Conservation (phyloP, 2,113 vertebrate species). For the Thymallus thymallus region DNA sequence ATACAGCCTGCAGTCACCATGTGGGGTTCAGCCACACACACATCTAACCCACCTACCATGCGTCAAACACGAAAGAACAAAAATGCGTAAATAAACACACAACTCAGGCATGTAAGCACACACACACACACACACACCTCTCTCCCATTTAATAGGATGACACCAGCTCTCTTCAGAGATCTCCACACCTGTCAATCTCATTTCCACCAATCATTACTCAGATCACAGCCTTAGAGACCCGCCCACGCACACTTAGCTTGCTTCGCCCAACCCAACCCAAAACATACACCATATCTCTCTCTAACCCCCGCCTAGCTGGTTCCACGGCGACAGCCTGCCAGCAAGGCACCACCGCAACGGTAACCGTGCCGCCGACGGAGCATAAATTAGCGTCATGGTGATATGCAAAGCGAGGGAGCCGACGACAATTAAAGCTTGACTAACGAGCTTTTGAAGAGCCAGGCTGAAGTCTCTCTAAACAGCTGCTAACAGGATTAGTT, state of each 20-base stretch:
- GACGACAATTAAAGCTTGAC: constrained; percentile 78
- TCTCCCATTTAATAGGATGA: constrained; percentile 36
- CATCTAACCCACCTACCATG: not conserved
- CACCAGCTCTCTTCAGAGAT: constrained; percentile 38
- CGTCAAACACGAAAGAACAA: not conserved
- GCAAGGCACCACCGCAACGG: constrained; percentile 38
- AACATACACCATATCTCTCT: constrained; percentile 27
- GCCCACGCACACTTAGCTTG: constrained; percentile 31
- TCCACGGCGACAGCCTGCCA: constrained; percentile 56
- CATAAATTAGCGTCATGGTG: constrained; percentile 74
- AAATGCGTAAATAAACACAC: not conserved
- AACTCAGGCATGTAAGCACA: not conserved
- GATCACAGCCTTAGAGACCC: constrained; percentile 47
- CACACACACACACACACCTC: constrained; percentile 17
- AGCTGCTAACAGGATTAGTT: constrained; percentile 76
- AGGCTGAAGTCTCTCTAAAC: constrained; percentile 74
- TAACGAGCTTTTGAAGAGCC: constrained; percentile 76
- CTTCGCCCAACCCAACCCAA: constrained; percentile 4
- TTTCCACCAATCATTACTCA: constrained; percentile 63
- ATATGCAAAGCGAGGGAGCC: constrained; percentile 73
- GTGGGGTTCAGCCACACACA: constrained; percentile 15
- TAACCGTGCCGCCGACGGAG: constrained; percentile 62
- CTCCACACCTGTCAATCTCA: constrained; percentile 40
- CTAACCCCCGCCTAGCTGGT: constrained; percentile 55
- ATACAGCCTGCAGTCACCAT: constrained; percentile 29